Conservation (phyloP, 1,140 invertebrate genomes). For the Halesus radiatus region DNA sequence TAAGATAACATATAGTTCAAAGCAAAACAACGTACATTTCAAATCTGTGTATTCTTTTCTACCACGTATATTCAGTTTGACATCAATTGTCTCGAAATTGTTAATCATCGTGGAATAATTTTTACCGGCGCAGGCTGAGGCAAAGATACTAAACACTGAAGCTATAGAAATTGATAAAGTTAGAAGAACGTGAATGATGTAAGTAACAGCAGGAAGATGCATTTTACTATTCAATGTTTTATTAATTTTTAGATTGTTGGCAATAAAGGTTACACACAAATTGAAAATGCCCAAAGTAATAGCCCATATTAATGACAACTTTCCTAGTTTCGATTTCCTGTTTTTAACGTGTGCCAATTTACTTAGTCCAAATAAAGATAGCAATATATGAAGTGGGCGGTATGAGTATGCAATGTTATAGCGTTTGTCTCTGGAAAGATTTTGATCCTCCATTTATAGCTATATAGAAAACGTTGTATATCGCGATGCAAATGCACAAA, state of each 20-base stretch:
- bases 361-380: not conserved
- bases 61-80: not conserved
- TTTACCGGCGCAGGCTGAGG: slow-evolving; percentile 12
- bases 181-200: slow-evolving; percentile 18
- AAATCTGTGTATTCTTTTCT: not conserved
- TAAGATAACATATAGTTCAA: not conserved
- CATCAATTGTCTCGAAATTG: slow-evolving; percentile 27
- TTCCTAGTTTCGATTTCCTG: not conserved
- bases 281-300: not conserved
- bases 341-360: not conserved
- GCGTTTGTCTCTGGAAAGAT: not conserved
- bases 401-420: not conserved
- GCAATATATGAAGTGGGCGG: not conserved
- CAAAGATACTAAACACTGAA: not conserved
- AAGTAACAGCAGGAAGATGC: slow-evolving; percentile 4
- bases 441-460: not conserved
- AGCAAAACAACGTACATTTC: slow-evolving; percentile 13
- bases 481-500: no score
- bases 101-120: slow-evolving; percentile 37
- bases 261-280: not conserved
- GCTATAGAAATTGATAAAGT: not conserved
- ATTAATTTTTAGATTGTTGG: not conserved
- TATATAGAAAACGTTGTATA: no score
- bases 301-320: slow-evolving; percentile 12
- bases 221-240: not conserved